These are phyloP conservation scores for western clawed frog (Xenopus tropicalis) DNA, from an alignment of 2,113 vertebrate species.

Conservation along the genomic window DNA sequence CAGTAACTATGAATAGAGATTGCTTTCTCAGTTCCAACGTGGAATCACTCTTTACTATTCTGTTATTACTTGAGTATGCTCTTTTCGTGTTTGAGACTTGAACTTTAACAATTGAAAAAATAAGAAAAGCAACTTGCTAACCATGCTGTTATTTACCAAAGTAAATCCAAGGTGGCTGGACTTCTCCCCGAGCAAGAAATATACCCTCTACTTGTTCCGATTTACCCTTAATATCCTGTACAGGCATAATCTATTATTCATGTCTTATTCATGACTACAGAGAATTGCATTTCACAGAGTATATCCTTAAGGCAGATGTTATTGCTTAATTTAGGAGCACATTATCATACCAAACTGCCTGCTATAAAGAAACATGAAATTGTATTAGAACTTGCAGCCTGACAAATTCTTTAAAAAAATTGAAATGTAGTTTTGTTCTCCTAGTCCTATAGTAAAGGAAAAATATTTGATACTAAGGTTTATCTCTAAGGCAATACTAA, in stretches of 20 bases:
- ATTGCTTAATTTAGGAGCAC: background rate
- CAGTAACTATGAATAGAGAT: constrained; percentile 13
- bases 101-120: constrained; percentile 20
- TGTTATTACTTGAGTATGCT: background rate
- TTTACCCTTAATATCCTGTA: background rate
- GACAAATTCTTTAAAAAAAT: too few species aligned
- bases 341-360: background rate
- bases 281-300: background rate
- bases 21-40: constrained; percentile 12
- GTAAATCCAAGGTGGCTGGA: constrained; percentile 2
- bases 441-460: too few species aligned
- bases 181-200: background rate
- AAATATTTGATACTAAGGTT: too few species aligned
- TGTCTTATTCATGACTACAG: background rate
- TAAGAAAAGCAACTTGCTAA: background rate
- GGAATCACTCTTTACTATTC: background rate
- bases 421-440: too few species aligned
- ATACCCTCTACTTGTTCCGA: background rate
- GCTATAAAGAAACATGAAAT: background rate
- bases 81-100: constrained; percentile 20
- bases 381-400: background rate
- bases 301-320: background rate
- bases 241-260: background rate
- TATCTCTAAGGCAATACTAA: too few species aligned
- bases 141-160: constrained; percentile 6